phyloP scores from a whole-genome alignment of 2,113 vertebrate genomes.

The Marmota flaviventris region DNA sequence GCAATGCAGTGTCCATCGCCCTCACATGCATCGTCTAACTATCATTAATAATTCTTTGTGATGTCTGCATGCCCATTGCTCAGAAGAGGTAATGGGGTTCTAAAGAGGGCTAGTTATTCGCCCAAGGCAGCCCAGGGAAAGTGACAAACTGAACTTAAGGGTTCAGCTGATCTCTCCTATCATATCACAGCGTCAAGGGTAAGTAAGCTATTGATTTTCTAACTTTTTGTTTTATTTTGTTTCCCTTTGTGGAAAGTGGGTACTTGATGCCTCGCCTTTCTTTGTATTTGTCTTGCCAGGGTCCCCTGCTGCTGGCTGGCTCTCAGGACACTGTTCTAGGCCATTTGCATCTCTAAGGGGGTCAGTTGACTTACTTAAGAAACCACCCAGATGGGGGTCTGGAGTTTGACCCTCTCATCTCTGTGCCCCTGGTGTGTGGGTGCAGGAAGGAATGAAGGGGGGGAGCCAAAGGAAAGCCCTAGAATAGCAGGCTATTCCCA shows the following conservation, averaged over 20 bases:
- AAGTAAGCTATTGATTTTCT: slow-evolving; percentile 13
- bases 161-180: background rate
- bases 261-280: background rate
- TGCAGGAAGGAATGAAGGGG: background rate
- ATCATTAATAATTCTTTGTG: background rate
- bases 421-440: background rate
- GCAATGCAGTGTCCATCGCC: background rate
- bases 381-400: background rate
- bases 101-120: background rate
- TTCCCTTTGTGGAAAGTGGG: background rate
- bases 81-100: background rate
- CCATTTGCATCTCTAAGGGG: background rate
- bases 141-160: background rate
- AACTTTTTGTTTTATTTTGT: background rate
- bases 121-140: background rate
- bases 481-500: background rate
- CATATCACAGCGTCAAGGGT: background rate
- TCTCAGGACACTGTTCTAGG: background rate
- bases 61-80: background rate
- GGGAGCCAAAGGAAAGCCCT: background rate
- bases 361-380: background rate
- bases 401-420: background rate
- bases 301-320: background rate
- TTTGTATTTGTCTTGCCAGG: background rate
- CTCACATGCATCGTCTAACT: background rate